Conservation (phyloP, 2,888 invertebrate genomes). For the Colletes collaris region DNA sequence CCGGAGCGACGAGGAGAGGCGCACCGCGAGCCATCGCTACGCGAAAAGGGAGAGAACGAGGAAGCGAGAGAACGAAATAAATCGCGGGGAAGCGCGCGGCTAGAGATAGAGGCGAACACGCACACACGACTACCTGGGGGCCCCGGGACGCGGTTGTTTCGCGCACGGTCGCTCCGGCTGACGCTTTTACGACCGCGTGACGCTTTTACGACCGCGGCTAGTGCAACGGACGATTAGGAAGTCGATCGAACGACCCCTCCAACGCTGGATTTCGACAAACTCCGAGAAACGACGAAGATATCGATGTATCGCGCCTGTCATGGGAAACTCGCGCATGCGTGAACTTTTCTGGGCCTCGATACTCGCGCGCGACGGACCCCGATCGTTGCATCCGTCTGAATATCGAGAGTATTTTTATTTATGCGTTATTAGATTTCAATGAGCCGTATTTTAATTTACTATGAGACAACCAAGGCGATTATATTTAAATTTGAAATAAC, state of each 20-base stretch:
- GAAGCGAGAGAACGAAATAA: background rate
- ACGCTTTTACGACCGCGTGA: constrained; percentile 67
- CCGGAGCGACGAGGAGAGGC: background rate
- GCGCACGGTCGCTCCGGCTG: constrained; percentile 47
- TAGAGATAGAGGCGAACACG: constrained; percentile 1
- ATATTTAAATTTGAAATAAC: no score
- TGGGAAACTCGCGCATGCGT: constrained; percentile 23
- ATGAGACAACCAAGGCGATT: no score
- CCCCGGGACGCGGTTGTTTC: constrained; percentile 38
- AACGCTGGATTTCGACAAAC: constrained; percentile 48
- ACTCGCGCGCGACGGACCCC: constrained; percentile 17
- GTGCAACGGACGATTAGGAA: constrained; percentile 71
- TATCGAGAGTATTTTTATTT: no score
- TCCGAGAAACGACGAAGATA: background rate
- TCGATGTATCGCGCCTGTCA: constrained; percentile 38
- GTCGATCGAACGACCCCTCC: constrained; percentile 60
- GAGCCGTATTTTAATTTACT: no score
- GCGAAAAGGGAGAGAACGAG: background rate
- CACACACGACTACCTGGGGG: constrained; percentile 18
- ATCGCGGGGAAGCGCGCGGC: background rate
- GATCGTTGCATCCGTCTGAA: no score
- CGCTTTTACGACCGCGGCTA: constrained; percentile 63
- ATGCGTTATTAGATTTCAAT: no score
- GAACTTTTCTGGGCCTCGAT: no score
- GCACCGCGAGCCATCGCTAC: background rate